Evolutionary conservation across 2,113 vertebrate genomes (phyloP).

Genomic region (Cavia aperea): DNA sequence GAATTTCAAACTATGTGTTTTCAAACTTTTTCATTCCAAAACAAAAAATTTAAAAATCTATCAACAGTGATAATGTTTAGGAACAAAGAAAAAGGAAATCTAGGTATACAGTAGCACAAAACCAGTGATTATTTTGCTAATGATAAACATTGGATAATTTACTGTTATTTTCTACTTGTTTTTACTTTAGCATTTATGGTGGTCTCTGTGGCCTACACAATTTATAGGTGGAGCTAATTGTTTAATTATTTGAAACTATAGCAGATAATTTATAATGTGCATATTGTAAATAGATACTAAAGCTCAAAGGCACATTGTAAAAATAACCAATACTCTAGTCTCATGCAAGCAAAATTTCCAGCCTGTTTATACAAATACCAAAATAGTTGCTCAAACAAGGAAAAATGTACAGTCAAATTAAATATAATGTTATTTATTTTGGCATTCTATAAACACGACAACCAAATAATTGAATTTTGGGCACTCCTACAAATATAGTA

Average conservation of each 20-base stretch:
- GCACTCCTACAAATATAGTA: background rate
- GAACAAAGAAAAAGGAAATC: background rate
- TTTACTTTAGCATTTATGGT: slow-evolving; percentile 1
- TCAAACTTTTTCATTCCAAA: slow-evolving; percentile 35
- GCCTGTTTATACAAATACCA: slow-evolving; percentile 39
- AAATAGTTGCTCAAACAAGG: slow-evolving; percentile 38
- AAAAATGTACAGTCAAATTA: slow-evolving; percentile 23
- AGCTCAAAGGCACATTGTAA: slow-evolving; percentile 19
- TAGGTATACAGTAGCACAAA: background rate
- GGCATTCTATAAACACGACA: background rate
- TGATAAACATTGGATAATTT: background rate
- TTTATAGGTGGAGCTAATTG: slow-evolving; percentile 5
- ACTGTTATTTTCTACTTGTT: background rate
- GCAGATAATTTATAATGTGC: slow-evolving; percentile 52
- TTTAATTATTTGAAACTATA: slow-evolving; percentile 39
- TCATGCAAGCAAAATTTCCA: slow-evolving; percentile 22
- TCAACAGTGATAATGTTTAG: background rate
- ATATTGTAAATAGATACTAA: slow-evolving; percentile 60
- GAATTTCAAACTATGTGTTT: slow-evolving; percentile 42
- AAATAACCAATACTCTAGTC: slow-evolving; percentile 40
- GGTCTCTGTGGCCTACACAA: background rate
- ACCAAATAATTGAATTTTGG: slow-evolving; percentile 11
- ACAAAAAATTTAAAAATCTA: background rate
- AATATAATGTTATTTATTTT: slow-evolving; percentile 22
- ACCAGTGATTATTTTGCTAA: background rate